These are phyloP conservation scores for Phyllotreta cruciferae DNA, from an alignment of 2,888 invertebrate species.

Conservation along the genomic window DNA sequence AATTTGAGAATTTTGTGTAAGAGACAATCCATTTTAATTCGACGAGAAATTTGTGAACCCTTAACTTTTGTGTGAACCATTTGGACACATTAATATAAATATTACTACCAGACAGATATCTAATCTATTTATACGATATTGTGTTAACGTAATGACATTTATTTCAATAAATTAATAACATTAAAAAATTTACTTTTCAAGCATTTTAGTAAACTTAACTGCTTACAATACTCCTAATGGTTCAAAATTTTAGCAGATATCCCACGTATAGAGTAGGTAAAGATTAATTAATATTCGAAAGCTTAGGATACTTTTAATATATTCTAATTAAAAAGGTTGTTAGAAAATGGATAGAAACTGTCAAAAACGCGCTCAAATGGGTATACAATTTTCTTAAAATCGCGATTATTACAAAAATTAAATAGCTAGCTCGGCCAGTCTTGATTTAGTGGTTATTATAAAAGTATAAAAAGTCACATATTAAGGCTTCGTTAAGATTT, in stretches of 20 bases:
- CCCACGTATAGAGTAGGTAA: too few relatives aligned
- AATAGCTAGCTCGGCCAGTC: constrained; percentile 25
- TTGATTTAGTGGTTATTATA: constrained; percentile 37
- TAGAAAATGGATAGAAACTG: too few relatives aligned
- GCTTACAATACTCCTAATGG: too few relatives aligned
- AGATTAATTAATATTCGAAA: too few relatives aligned
- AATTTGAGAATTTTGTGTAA: too few relatives aligned
- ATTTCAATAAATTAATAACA: too few relatives aligned
- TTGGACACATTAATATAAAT: constrained; percentile 8
- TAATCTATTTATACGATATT: constrained; percentile 14
- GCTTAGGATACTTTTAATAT: too few relatives aligned
- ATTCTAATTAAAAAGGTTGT: too few relatives aligned
- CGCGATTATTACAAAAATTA: constrained; percentile 14
- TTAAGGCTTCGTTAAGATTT: constrained; percentile 38
- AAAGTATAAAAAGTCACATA: constrained; percentile 48
- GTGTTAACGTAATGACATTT: background rate
- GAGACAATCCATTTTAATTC: background rate
- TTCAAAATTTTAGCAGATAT: too few relatives aligned
- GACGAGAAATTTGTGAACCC: constrained; percentile 17
- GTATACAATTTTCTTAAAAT: background rate
- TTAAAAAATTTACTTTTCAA: too few relatives aligned
- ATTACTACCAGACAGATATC: constrained; percentile 17
- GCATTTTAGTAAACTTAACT: too few relatives aligned
- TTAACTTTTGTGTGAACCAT: constrained; percentile 25
- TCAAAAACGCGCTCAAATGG: too few relatives aligned